Evolutionary conservation across 2,888 invertebrate genomes (phyloP).

Genomic region (Pycnomerus fuliginosus): DNA sequence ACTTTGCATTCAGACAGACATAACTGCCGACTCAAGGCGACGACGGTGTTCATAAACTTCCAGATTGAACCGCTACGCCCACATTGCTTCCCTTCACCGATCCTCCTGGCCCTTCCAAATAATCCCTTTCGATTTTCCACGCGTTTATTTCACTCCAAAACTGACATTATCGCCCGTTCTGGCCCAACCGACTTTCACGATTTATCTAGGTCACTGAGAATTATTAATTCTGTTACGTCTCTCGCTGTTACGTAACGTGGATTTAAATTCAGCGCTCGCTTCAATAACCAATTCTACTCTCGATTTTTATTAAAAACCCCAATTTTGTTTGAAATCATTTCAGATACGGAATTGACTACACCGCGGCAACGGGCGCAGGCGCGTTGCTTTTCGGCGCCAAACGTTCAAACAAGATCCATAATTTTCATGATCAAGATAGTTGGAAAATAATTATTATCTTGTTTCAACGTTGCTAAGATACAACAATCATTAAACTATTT

Average conservation of each 20-base stretch:
- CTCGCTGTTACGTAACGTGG: conserved; percentile 39
- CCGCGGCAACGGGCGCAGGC: too few relatives aligned
- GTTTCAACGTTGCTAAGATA: too few relatives aligned
- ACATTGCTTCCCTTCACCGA: conserved; percentile 1
- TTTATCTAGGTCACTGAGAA: conserved; percentile 46
- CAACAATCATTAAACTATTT: too few relatives aligned
- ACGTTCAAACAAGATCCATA: too few relatives aligned
- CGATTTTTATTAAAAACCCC: too few relatives aligned
- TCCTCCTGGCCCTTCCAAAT: conserved; percentile 8
- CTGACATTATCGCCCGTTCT: conserved; percentile 3
- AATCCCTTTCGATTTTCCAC: conserved; percentile 4
- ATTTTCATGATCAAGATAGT: too few relatives aligned
- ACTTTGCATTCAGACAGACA: conserved; percentile 77
- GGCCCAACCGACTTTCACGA: conserved; percentile 41
- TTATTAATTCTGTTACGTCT: conserved; percentile 40
- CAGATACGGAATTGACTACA: too few relatives aligned
- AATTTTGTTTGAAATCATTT: too few relatives aligned
- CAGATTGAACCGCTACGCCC: conserved; percentile 41
- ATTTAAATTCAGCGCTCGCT: conserved; percentile 29
- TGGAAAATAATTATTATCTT: too few relatives aligned
- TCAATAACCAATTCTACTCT: conserved; percentile 4
- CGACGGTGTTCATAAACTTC: conserved; percentile 60
- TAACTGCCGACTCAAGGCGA: conserved; percentile 68
- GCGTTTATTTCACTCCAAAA: not conserved
- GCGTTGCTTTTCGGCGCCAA: too few relatives aligned